These are phyloP conservation scores for Callochromis pleurospilus DNA, from an alignment of 2,113 vertebrate genomes.

Conservation along the genomic window DNA sequence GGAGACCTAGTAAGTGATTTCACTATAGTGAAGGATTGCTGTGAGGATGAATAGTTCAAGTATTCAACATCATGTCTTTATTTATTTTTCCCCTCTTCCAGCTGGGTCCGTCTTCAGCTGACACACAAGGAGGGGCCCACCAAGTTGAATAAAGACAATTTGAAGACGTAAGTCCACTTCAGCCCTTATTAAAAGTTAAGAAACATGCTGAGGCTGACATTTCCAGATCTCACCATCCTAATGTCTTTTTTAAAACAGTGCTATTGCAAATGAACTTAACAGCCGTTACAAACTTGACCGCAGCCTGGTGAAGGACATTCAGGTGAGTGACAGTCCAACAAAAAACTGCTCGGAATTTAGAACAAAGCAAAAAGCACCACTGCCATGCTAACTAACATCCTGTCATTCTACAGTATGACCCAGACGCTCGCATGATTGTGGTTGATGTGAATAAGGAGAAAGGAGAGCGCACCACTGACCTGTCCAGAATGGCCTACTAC, in stretches of 20 bases:
- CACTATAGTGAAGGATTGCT: accelerated
- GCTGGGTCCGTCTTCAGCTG: slow-evolving; percentile 71
- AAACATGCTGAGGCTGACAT: accelerated
- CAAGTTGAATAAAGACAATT: accelerated
- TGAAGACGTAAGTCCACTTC: slow-evolving; percentile 47
- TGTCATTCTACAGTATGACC: slow-evolving; percentile 74
- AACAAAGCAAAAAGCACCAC: not conserved
- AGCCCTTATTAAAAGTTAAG: not conserved
- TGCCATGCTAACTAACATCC: not conserved
- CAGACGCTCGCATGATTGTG: slow-evolving; percentile 57
- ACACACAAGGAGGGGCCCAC: slow-evolving; percentile 25
- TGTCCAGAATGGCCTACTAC: slow-evolving; percentile 84
- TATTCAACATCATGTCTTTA: accelerated
- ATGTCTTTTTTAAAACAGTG: slow-evolving; percentile 52
- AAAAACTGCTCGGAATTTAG: not conserved
- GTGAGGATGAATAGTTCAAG: accelerated
- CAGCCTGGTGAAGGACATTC: slow-evolving; percentile 24
- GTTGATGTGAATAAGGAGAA: slow-evolving; percentile 79
- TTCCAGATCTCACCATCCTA: not conserved
- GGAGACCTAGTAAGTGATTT: slow-evolving; percentile 81
- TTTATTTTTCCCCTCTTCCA: not conserved
- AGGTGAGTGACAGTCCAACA: slow-evolving; percentile 62
- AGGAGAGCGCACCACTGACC: slow-evolving; percentile 41
- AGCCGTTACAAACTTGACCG: slow-evolving; percentile 44
- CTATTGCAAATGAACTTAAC: slow-evolving; percentile 37